These are phyloP conservation scores for Nebria ingens DNA, from an alignment of 1,140 invertebrate species.

Conservation along the genomic window DNA sequence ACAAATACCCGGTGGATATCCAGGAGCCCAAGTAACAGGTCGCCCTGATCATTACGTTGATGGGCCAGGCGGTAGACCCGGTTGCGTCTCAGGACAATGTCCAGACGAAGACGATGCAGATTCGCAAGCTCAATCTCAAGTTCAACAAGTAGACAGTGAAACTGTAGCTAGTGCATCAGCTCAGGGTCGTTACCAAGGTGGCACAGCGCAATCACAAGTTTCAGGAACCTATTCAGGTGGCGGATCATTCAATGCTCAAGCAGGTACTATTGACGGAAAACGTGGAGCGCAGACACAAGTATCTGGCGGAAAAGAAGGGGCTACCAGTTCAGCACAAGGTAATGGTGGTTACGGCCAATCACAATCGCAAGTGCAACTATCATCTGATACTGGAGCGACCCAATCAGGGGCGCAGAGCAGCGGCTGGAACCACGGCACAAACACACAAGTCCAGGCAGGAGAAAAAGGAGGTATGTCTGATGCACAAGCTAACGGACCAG, in stretches of 20 bases:
- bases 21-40: background rate
- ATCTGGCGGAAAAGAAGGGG: conserved; percentile 59
- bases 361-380: conserved; percentile 63
- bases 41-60: background rate
- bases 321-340: conserved; percentile 62
- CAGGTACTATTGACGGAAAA: conserved; percentile 62
- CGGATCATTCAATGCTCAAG: conserved; percentile 70
- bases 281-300: conserved; percentile 63
- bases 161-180: conserved; percentile 62
- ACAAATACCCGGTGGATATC: conserved; percentile 12
- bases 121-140: conserved; percentile 61
- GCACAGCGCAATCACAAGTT: conserved; percentile 66
- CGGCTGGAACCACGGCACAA: conserved; percentile 61
- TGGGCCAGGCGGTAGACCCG: background rate
- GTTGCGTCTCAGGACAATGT: conserved; percentile 3
- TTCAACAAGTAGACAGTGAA: conserved; percentile 54
- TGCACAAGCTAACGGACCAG: conserved; percentile 70
- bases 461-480: conserved; percentile 70
- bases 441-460: conserved; percentile 65
- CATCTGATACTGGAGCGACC: conserved; percentile 58
- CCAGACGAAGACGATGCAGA: conserved; percentile 47
- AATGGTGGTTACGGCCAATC: conserved; percentile 60
- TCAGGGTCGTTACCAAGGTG: conserved; percentile 58
- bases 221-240: conserved; percentile 62
- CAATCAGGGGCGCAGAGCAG: conserved; percentile 62